These are phyloP conservation scores for Mesocentrotus franciscanus DNA, from an alignment of 53 echinoderm and acorn worm genomes.

Conservation along the genomic window DNA sequence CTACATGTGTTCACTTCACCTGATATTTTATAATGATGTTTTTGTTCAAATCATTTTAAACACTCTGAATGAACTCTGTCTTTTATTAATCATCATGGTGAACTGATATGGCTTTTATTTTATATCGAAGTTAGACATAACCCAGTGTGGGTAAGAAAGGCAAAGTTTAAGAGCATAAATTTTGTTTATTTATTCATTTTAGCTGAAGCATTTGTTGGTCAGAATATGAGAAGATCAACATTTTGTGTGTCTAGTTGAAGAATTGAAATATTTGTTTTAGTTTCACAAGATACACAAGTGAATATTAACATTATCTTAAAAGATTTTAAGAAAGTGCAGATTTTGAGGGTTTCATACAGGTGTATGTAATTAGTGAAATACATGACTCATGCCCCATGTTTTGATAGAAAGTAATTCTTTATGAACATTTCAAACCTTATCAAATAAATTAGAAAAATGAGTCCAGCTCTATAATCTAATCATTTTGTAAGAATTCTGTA, in stretches of 20 bases:
- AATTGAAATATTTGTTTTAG: no score
- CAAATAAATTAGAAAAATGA: not conserved
- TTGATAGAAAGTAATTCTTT: not conserved
- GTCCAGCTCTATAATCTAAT: not conserved
- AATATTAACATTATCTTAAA: no score
- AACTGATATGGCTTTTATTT: not conserved
- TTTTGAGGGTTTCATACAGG: not conserved
- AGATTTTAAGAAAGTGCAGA: not conserved
- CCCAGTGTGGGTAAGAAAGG: not conserved
- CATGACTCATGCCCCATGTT: not conserved
- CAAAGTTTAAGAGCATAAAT: not conserved
- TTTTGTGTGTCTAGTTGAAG: no score
- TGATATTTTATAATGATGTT: not conserved
- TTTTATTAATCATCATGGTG: not conserved
- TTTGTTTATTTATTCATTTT: not conserved
- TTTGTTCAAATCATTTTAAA: not conserved
- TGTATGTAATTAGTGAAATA: not conserved
- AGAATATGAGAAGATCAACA: not conserved
- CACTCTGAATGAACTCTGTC: not conserved
- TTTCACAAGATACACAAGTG: no score
- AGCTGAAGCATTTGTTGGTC: not conserved
- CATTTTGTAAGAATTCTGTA: not conserved
- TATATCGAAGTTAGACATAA: not conserved
- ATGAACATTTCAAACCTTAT: not conserved
- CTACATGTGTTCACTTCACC: not conserved